These are phyloP conservation scores for Furnarius figulus DNA, from an alignment of 2,113 vertebrate genomes.

Conservation along the genomic window DNA sequence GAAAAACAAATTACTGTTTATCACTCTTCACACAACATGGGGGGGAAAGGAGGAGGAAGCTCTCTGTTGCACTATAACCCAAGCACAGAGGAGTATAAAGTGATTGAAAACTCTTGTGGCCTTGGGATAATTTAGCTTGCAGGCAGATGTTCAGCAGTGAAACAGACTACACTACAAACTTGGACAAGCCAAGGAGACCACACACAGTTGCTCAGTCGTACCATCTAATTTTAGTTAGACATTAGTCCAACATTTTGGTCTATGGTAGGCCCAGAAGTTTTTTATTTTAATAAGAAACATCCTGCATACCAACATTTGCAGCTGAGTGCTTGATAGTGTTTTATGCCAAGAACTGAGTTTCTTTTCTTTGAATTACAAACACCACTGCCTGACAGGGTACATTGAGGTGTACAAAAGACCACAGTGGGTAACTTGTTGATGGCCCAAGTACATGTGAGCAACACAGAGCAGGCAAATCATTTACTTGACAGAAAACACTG, in stretches of 20 bases:
- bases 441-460: neutral
- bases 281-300: neutral
- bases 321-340: neutral
- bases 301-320: neutral
- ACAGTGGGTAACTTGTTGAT: neutral
- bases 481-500: constrained; percentile 36
- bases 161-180: neutral
- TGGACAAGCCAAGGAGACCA: neutral
- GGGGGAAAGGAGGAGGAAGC: neutral
- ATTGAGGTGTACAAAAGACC: constrained; percentile 16
- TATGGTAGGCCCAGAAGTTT: neutral
- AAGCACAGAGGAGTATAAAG: neutral
- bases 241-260: neutral
- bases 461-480: neutral
- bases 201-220: neutral
- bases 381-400: neutral
- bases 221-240: neutral
- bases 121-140: constrained; percentile 18
- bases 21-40: constrained; percentile 27
- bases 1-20: constrained; percentile 49
- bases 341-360: neutral
- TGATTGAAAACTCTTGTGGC: neutral
- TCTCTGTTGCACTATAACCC: neutral
- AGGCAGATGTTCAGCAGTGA: neutral
- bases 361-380: constrained; percentile 16